Evolutionary conservation across 2,888 invertebrate genomes (phyloP).

Genomic region (Epicampocera succincta): DNA sequence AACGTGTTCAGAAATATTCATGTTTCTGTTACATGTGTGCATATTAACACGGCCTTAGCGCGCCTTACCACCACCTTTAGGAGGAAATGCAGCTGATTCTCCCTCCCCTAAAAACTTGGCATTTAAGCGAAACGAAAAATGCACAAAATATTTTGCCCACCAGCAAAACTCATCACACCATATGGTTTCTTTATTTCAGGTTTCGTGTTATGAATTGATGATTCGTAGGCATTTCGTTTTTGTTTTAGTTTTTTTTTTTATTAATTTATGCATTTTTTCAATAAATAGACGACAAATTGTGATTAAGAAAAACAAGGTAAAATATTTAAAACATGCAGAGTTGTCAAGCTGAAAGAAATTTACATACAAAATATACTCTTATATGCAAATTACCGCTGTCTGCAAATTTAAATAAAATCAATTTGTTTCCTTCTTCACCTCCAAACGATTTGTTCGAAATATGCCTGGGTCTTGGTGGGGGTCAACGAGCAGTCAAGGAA

Average conservation of each 20-base stretch:
- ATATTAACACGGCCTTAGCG: constrained; percentile 25
- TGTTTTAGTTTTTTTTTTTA: neutral
- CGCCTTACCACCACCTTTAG: constrained; percentile 17
- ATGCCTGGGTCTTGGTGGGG: no score
- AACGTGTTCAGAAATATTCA: constrained; percentile 50
- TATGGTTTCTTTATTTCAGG: neutral
- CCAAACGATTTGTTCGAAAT: no score
- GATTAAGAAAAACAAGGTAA: no score
- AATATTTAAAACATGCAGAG: constrained; percentile 1
- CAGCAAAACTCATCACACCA: constrained; percentile 5
- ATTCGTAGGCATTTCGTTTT: neutral
- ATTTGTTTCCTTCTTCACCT: no score
- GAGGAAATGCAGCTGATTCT: neutral
- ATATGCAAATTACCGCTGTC: neutral
- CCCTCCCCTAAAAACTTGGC: constrained; percentile 10
- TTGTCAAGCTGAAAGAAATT: no score
- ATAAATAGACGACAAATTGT: neutral
- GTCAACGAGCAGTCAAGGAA: no score
- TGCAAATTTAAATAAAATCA: neutral
- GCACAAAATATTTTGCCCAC: neutral
- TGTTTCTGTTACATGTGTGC: constrained; percentile 44
- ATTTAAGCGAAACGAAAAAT: constrained; percentile 10
- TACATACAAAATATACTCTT: no score
- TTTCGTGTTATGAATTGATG: neutral
- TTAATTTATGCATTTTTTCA: constrained; percentile 19